A percentile compares a stretch with the other conserved stretches of the same genome.
Evolutionary conservation across 2,113 vertebrate species (phyloP).

Genomic region (Polypterus senegalus): DNA sequence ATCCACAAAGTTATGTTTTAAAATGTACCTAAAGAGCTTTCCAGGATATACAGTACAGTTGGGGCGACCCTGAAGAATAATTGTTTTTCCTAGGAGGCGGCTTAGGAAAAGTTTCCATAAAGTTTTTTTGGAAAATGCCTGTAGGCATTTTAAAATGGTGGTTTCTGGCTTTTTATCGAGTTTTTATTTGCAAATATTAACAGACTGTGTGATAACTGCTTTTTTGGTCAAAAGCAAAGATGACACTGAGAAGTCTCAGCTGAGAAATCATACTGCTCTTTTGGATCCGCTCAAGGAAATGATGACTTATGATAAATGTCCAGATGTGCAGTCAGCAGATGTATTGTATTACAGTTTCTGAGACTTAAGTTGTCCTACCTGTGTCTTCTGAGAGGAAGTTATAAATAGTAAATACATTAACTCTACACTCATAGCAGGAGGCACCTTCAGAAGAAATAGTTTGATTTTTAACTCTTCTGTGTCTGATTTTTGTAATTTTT

Average conservation of each 20-base stretch:
- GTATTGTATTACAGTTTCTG: constrained; percentile 50
- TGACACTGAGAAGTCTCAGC: constrained; percentile 25
- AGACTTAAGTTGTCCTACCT: constrained; percentile 45
- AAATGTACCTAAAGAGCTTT: not conserved
- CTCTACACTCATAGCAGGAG: constrained; percentile 18
- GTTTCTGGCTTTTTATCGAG: no score
- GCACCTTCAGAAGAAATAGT: constrained; percentile 14
- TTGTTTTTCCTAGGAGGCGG: not conserved
- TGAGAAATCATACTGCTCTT: constrained; percentile 60
- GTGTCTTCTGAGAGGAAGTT: constrained; percentile 41
- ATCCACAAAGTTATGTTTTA: no score
- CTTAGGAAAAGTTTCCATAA: no score
- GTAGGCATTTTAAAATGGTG: no score
- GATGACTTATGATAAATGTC: constrained; percentile 64
- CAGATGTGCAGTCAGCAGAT: constrained; percentile 69
- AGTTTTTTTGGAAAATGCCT: no score
- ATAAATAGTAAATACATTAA: constrained; percentile 45
- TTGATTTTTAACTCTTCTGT: not conserved
- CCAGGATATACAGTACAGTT: not conserved
- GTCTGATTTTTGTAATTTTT: not conserved
- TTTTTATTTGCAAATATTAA: no score
- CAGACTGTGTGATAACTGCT: no score
- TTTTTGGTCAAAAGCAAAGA: not conserved
- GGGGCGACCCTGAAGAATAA: not conserved
- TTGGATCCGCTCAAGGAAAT: constrained; percentile 60